phyloP scores from a whole-genome alignment of 2,113 vertebrate species.

The Lepus timidus region DNA sequence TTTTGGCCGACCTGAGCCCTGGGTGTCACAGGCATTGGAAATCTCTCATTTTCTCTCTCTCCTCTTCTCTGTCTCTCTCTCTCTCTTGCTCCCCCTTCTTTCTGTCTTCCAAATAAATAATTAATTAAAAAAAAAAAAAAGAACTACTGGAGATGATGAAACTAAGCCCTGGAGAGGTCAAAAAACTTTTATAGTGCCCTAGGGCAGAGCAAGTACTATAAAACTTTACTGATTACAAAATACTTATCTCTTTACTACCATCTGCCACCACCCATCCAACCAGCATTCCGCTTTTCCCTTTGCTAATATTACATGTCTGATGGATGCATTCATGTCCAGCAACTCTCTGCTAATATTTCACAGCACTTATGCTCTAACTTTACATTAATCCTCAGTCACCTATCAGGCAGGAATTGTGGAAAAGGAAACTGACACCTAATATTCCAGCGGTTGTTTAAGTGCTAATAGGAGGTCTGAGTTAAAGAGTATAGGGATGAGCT shows the following conservation, averaged over 20 bases:
- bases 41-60: too few species aligned
- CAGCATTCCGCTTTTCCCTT: background rate
- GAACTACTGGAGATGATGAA: background rate
- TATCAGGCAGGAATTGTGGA: background rate
- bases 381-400: conserved; percentile 33
- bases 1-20: too few species aligned
- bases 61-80: too few species aligned
- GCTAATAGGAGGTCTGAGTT: background rate
- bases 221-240: background rate
- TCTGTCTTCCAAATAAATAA: too few species aligned
- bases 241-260: background rate
- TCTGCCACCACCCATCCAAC: background rate
- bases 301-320: background rate
- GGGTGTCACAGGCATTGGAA: too few species aligned
- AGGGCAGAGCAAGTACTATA: background rate
- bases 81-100: too few species aligned
- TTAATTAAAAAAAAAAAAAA: too few species aligned
- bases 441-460: conserved; percentile 1
- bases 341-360: conserved; percentile 8
- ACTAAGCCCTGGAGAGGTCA: background rate
- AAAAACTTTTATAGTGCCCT: background rate
- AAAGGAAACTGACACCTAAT: background rate
- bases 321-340: background rate
- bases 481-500: background rate
- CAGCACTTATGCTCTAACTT: conserved; percentile 10